Base-by-base conservation (phyloP, 2,797 vertebrate genomes). In the Iguana delicatissima region DNA sequence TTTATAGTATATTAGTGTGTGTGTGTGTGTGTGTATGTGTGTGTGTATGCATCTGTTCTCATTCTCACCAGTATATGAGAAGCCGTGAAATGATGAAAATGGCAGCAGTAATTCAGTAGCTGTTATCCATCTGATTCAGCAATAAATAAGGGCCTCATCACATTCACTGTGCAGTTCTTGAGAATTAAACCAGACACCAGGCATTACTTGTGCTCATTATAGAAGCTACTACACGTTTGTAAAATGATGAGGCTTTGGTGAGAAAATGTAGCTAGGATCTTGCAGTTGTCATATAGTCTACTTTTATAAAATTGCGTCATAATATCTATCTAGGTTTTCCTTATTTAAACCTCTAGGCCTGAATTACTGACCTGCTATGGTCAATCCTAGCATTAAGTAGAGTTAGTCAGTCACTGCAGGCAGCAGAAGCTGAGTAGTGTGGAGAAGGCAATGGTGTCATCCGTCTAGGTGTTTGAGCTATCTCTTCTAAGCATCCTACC, bases 101-200 rank as follows among this genome's bases (percentile, higher is more conserved):
- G 32, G 62, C n/a, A 89, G 26, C 72, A 50, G 42, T n/a, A 89
- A 74, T 35, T 76, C 24, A 89, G 55, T 35, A 76, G 38, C 73
- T 84, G 59, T 64, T 64, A 84, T 38, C 50, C 26, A 46, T 32
- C 69, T 89, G 80, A 59, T 72, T 35, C 42, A 64, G 81, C 83
- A 84, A 84, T 26, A 55, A 77, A 84, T 74, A 73, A 64, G 42
- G 42, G 12, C 35, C 72, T 84, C 57, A 89, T 64, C 24, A 64
- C 32, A 77, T 50, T 76, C 32, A 84, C 42, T 59, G 29, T 64
- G 22, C 73, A 84, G 20, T 84, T 77, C 32, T 26, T 89, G 73
- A 67, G 42, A 89, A 77, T 84, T 89, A 84, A 89, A 76, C 20
- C 42, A 89, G 72, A 64, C 88, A 84, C 26, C 32, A 76, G 42